Base-by-base conservation (phyloP, 2,797 vertebrate species). In the Lepilemur septentrionalis region DNA sequence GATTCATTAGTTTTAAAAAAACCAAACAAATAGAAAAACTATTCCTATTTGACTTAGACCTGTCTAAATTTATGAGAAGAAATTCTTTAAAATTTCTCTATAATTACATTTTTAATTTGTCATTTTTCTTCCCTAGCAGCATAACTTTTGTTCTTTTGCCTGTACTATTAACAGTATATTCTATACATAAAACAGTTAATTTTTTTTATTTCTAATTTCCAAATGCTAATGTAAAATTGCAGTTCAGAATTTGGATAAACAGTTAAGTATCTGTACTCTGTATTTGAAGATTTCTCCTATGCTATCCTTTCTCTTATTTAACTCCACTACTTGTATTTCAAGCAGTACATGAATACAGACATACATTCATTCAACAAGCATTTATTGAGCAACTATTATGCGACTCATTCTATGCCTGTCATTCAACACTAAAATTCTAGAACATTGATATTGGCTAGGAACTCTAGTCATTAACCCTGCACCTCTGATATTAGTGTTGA, bases 21-120 rank as follows among this genome's bases (percentile, higher is more conserved):
- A 55, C 4, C 48, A 50, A 55, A 9, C 20, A 57, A 23, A 57
- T 22, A 57, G 55, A 55, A 78, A 38, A 85, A 15, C 38, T 61
- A 12, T 48, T 83, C 25, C 61, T 82, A 50, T 82, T 91, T 86
- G 76, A 95, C 32, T 95, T 38, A 86, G 59, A 69, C 20, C 70
- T 87, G 20, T 38, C 8, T 23, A 7, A 76, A 65, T 43, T 57
- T 55, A 52, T 25, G 52, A 87, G 32, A 85, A 91, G 65, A 70
- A 91, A 85, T 80, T 63, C 38, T 88, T 76, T 46, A 76, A 69
- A 72, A 84, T 55, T 84, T 94, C 46, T 90, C 82, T 75, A 50
- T 67, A 85, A 85, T 57, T 89, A 65, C 0, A 86, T 4, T 82
- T 93, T 96, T 82, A 91, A 55, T 89, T 96, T 83, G 38, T 6